Percentiles rank a stretch among this genome's conserved stretches.
These are phyloP conservation scores for Amphiprion percula DNA, from an alignment of 2,113 vertebrate genomes.

Conservation along the genomic window DNA sequence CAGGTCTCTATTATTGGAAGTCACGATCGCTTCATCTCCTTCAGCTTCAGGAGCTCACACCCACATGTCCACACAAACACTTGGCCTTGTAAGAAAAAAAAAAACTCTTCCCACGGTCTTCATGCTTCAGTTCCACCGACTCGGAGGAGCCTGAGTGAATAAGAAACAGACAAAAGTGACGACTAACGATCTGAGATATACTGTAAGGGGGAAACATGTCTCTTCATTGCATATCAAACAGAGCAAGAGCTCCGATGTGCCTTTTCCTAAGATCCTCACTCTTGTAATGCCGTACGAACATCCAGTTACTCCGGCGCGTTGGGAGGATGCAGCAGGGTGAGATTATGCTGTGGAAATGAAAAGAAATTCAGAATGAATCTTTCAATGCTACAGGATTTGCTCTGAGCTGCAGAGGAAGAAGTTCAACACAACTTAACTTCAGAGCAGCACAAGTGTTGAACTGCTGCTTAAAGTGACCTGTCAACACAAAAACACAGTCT, in stretches of 20 bases:
- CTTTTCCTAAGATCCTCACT: conserved; percentile 20
- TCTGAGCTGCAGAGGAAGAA: neutral
- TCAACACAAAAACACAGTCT: too few relatives aligned
- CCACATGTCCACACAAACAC: conserved; percentile 35
- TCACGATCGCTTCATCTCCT: conserved; percentile 23
- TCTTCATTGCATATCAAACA: conserved; percentile 52
- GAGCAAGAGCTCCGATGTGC: neutral
- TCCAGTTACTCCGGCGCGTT: neutral
- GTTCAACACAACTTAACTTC: conserved; percentile 11
- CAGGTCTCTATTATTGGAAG: conserved; percentile 23
- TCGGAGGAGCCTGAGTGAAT: conserved; percentile 25
- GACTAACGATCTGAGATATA: conserved; percentile 45
- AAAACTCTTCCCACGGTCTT: conserved; percentile 45
- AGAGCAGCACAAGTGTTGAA: neutral
- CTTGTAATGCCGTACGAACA: conserved; percentile 37
- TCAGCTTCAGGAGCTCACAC: conserved; percentile 19
- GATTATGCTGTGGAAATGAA: neutral
- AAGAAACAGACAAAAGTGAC: conserved; percentile 49
- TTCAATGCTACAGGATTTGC: conserved; percentile 28
- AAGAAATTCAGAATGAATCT: conserved; percentile 22
- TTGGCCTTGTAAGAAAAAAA: neutral
- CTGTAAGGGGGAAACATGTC: conserved; percentile 24
- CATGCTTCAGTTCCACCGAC: conserved; percentile 36
- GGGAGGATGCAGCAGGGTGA: conserved; percentile 18
- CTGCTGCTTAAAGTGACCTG: neutral